Evolutionary conservation across 2,113 vertebrate species (phyloP), one percentile per base, ranked within the genome.

Genomic region (Xenopus laevis): DNA sequence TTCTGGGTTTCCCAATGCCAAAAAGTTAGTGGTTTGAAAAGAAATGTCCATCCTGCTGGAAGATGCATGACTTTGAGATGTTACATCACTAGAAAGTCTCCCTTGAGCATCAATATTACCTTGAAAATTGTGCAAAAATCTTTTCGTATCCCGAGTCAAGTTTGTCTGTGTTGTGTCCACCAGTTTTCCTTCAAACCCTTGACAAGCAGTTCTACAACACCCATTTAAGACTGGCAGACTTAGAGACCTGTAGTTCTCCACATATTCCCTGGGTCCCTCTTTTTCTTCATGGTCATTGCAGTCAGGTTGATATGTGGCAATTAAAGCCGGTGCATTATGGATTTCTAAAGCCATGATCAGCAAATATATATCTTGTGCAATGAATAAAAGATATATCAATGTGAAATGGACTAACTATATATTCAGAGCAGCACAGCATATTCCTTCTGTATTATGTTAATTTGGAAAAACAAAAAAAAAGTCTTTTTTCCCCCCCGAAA

Each of bases 221-320:
- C 91, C 92, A 65, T 90, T 93, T 69, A 95, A 87, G 58, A 83
- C 88, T 1, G 94, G 94, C 27, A 95, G 84, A 84, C 94, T 95
- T 81, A 87, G 90, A n/a, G 93, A 94, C 83, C 93, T 90, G 69
- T 88, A 87, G 82, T 78, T 80, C 79, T 67, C 87, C 10, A 83
- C 86, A 7, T 82, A 64, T 55, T 89, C 87, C 3, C 18, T 44
- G 1, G n/a, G 46, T 52, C 78, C 64, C 59, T 85, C 85, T 45
- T 85, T 86, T 58, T 84, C 81, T 76, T 88, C 86, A 50, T 89
- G 84, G 58, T 88, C 79, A 16, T 63, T 65, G 68, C 82, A 85
- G 30, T 87, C 86, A 78, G 84, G 78, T n/a, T 84, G 83, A 65
- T 87, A 87, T 0, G 89, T 90, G 71, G 87, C 62, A 52, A 89